Evolutionary conservation across 2,113 vertebrate species (phyloP).

Genomic region (Mungos mungo): DNA sequence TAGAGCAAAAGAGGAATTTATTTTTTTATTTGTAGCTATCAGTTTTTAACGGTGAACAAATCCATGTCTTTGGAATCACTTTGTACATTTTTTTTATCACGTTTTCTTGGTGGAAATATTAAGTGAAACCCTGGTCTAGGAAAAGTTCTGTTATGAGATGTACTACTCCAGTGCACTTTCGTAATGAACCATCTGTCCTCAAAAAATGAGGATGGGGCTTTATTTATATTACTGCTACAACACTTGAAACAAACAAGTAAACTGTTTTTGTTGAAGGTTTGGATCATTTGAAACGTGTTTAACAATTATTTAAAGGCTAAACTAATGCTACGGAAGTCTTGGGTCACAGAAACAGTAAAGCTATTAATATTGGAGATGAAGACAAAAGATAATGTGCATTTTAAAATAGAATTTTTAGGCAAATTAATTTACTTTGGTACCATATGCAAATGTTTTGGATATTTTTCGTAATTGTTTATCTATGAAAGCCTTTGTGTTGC

Average conservation of each 20-base stretch:
- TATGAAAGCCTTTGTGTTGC: background rate
- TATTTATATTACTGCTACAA: background rate
- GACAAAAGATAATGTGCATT: background rate
- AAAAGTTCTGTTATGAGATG: background rate
- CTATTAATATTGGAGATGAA: background rate
- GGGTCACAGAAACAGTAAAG: background rate
- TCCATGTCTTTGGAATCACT: constrained; percentile 53
- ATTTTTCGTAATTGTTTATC: background rate
- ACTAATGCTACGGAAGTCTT: background rate
- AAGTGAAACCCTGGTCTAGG: background rate
- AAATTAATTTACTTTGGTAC: background rate
- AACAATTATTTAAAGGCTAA: background rate
- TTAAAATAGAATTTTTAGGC: background rate
- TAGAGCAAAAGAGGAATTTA: constrained; percentile 67
- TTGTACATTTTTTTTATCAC: constrained; percentile 49
- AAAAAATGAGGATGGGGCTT: background rate
- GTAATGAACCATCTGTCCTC: background rate
- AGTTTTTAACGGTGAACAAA: constrained; percentile 69
- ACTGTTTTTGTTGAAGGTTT: background rate
- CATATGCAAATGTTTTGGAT: background rate
- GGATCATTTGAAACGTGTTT: background rate
- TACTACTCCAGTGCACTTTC: background rate
- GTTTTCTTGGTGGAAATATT: constrained; percentile 53
- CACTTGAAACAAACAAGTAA: background rate
- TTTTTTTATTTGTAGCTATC: constrained; percentile 72